Conservation (phyloP, 2,113 vertebrate species). For the Paraplagusia blochii region DNA sequence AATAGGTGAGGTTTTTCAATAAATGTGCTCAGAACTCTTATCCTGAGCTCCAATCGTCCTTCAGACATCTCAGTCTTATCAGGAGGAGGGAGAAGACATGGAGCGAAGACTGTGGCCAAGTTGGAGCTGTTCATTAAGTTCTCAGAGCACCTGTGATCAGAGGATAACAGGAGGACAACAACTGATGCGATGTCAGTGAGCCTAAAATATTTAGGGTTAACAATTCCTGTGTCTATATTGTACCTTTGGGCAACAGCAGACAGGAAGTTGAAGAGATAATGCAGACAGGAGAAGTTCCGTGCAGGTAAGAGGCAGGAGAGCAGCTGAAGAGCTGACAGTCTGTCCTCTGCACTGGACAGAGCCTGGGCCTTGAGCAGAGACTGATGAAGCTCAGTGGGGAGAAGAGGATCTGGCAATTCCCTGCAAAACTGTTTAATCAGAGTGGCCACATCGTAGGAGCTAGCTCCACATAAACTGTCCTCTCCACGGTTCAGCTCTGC, state of each 20-base stretch:
- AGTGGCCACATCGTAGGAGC: slow-evolving; percentile 84
- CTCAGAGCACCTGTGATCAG: slow-evolving; percentile 75
- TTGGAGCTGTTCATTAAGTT: slow-evolving; percentile 91
- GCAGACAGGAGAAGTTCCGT: slow-evolving; percentile 73
- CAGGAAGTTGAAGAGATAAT: slow-evolving; percentile 87
- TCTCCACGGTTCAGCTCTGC: slow-evolving; percentile 83
- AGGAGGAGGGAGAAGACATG: slow-evolving; percentile 83
- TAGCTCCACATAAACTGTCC: slow-evolving; percentile 76
- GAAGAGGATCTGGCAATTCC: slow-evolving; percentile 83
- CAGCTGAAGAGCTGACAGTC: slow-evolving; percentile 80
- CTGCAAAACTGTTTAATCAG: slow-evolving; percentile 90
- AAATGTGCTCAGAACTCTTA: slow-evolving; percentile 78
- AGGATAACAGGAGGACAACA: no score
- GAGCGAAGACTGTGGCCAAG: slow-evolving; percentile 86
- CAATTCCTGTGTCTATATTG: neutral
- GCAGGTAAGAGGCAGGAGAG: slow-evolving; percentile 84
- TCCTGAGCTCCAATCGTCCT: slow-evolving; percentile 80
- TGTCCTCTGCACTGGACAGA: slow-evolving; percentile 70
- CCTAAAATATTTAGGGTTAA: no score
- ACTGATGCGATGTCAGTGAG: no score
- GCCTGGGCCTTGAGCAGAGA: slow-evolving; percentile 83
- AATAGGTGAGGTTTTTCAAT: slow-evolving; percentile 83
- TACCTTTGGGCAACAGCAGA: slow-evolving; percentile 83
- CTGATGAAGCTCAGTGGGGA: slow-evolving; percentile 81
- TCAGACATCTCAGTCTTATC: slow-evolving; percentile 82